These are phyloP conservation scores for Minunthozetes semirufus DNA, from an alignment of 2,888 invertebrate species.

Conservation along the genomic window DNA sequence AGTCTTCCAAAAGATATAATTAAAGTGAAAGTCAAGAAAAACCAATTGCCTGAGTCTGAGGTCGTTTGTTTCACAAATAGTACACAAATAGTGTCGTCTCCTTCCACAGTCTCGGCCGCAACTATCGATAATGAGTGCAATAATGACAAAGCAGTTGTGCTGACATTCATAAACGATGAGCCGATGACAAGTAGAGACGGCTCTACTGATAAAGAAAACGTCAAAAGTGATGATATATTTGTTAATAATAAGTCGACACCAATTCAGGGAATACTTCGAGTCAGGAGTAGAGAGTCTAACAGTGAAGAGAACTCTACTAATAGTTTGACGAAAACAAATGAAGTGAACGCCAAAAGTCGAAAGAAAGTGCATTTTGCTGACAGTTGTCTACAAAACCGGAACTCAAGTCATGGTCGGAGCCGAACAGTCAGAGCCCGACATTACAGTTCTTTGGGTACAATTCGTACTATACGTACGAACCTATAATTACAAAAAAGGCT, in stretches of 20 bases:
- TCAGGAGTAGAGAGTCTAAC: not conserved
- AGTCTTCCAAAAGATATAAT: not conserved
- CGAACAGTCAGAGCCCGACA: not conserved
- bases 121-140: not conserved
- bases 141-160: not conserved
- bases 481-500: not conserved
- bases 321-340: not conserved
- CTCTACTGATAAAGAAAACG: not conserved
- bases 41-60: constrained; percentile 19
- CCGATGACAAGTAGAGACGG: not conserved
- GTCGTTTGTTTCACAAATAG: constrained; percentile 1
- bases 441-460: constrained; percentile 11
- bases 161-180: constrained; percentile 9
- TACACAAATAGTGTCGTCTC: not conserved
- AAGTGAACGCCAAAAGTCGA: not conserved
- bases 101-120: not conserved
- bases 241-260: constrained; percentile 1
- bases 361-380: constrained; percentile 28
- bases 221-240: not conserved
- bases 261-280: constrained; percentile 16
- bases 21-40: constrained; percentile 14
- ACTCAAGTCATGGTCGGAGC: not conserved
- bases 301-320: constrained; percentile 9
- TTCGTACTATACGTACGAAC: constrained; percentile 24
- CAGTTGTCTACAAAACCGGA: not conserved